These are phyloP conservation scores for Diprion similis DNA, from an alignment of 1,140 invertebrate genomes.

Conservation along the genomic window DNA sequence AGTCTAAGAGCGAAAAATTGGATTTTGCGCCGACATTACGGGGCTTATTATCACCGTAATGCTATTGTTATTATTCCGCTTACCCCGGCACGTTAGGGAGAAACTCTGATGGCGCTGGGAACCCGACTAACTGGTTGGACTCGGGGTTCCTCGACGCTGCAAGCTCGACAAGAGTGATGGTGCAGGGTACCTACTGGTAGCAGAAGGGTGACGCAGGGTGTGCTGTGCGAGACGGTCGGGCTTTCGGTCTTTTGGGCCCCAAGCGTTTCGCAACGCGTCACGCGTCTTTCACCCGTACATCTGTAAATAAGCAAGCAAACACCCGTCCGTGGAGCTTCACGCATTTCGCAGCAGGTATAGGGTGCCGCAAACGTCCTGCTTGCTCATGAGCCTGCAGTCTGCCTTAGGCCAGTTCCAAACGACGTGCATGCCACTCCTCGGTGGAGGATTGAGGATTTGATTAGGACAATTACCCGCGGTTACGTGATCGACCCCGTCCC, in stretches of 20 bases:
- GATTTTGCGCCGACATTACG: background rate
- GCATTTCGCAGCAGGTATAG: no score
- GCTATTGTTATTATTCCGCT: background rate
- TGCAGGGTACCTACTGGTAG: background rate
- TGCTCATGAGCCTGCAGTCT: no score
- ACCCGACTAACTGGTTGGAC: constrained; percentile 4
- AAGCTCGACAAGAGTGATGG: background rate
- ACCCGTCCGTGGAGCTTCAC: no score
- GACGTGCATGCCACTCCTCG: no score
- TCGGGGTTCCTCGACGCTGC: background rate
- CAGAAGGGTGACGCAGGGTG: background rate
- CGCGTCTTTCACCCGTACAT: background rate
- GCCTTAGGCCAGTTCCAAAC: no score
- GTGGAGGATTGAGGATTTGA: background rate
- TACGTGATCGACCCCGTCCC: background rate
- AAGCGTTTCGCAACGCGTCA: constrained; percentile 1
- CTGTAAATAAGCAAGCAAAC: no score
- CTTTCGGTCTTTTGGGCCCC: background rate
- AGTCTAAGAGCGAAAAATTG: background rate
- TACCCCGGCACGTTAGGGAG: background rate
- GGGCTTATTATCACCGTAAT: background rate
- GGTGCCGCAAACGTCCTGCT: no score
- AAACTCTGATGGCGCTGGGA: background rate
- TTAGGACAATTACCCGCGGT: constrained; percentile 7
- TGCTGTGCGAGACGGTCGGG: background rate